Evolutionary conservation across 2,113 vertebrate species (phyloP).

Genomic region (Montifringilla adamsi): DNA sequence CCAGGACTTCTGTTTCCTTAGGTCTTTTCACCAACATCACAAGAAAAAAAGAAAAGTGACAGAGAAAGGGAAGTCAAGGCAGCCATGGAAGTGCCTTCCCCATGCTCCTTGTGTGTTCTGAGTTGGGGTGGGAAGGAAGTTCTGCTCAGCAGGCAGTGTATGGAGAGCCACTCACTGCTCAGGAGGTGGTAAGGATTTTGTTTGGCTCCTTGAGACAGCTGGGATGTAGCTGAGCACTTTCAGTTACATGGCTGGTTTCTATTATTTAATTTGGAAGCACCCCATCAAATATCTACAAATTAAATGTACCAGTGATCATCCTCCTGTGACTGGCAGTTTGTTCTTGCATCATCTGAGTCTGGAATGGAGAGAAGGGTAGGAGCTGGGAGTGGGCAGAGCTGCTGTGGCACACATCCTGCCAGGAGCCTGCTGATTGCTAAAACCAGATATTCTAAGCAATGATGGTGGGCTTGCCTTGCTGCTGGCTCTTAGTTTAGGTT

Average conservation of each 20-base stretch:
- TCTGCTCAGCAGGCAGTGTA: neutral
- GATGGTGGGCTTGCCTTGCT: neutral
- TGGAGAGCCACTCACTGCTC: neutral
- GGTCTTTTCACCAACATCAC: neutral
- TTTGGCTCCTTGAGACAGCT: neutral
- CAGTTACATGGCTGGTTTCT: neutral
- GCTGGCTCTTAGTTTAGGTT: neutral
- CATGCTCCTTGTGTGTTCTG: accelerated
- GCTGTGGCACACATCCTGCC: neutral
- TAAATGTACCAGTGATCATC: neutral
- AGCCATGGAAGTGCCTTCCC: neutral
- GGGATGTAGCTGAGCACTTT: neutral
- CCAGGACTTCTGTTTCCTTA: constrained; percentile 27
- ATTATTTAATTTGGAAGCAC: neutral
- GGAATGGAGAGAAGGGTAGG: neutral
- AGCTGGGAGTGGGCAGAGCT: neutral
- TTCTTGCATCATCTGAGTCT: neutral
- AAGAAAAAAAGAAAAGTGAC: neutral
- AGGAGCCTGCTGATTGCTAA: neutral
- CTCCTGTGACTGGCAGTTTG: neutral
- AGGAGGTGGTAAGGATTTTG: neutral
- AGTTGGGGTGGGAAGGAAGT: neutral
- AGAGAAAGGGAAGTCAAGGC: neutral
- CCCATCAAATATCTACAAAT: neutral
- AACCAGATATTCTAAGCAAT: neutral